These are phyloP conservation scores for Dioctria rufipes DNA, from an alignment of 2,888 invertebrate genomes.

Conservation along the genomic window DNA sequence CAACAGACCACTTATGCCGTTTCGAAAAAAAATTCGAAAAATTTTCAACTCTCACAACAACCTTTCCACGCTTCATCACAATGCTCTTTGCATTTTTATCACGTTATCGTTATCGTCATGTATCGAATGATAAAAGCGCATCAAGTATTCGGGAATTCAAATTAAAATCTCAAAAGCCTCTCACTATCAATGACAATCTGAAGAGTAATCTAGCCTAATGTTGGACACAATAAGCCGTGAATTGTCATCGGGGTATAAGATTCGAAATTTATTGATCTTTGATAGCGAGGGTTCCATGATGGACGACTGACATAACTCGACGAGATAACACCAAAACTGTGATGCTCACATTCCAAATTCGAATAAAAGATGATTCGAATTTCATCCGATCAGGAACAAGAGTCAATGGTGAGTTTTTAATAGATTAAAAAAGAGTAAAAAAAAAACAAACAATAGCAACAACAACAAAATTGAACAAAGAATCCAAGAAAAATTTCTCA, in stretches of 20 bases:
- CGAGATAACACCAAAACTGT: conserved; percentile 35
- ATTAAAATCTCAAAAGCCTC: conserved; percentile 15
- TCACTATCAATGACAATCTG: conserved; percentile 13
- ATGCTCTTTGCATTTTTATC: no score
- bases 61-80: no score
- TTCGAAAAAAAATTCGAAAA: no score
- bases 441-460: not conserved
- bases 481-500: conserved; percentile 38
- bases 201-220: conserved; percentile 38
- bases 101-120: not conserved
- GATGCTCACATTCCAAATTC: conserved; percentile 2
- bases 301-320: conserved; percentile 19
- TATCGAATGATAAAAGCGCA: not conserved
- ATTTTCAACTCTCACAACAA: no score
- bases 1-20: no score
- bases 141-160: not conserved
- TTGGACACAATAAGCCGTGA: conserved; percentile 28
- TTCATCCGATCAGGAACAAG: conserved; percentile 4
- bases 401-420: not conserved
- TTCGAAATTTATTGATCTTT: conserved; percentile 8
- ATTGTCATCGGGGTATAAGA: conserved; percentile 35
- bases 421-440: conserved; percentile 36
- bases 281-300: conserved; percentile 19
- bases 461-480: no score
- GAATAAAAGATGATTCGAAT: conserved; percentile 11